Percentiles rank a stretch among this genome's conserved stretches.
phyloP scores from a whole-genome alignment of 2,888 invertebrate species.

The Leptura quadrifasciata region DNA sequence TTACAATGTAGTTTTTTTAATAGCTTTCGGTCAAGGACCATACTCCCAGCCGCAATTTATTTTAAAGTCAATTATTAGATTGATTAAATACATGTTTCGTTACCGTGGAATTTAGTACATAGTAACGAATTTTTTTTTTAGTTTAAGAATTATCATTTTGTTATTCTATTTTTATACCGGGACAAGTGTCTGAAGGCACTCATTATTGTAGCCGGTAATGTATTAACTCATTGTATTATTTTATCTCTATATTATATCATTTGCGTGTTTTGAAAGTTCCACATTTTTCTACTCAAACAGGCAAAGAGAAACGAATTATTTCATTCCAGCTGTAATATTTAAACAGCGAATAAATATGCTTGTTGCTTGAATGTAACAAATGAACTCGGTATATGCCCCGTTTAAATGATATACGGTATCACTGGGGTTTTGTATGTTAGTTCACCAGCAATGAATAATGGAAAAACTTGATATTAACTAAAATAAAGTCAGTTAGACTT shows the following conservation, averaged over 20 bases:
- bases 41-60: too few relatives aligned
- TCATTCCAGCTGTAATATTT: background rate
- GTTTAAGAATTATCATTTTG: background rate
- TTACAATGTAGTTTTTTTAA: too few relatives aligned
- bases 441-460: too few relatives aligned
- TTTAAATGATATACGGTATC: background rate
- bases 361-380: background rate
- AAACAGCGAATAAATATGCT: background rate
- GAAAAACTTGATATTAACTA: too few relatives aligned
- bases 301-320: background rate
- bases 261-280: background rate
- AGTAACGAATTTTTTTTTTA: background rate
- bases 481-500: too few relatives aligned
- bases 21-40: too few relatives aligned
- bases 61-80: too few relatives aligned
- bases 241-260: background rate
- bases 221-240: background rate
- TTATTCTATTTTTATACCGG: background rate
- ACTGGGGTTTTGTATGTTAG: too few relatives aligned
- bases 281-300: background rate
- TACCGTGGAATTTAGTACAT: background rate
- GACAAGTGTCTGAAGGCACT: background rate
- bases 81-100: too few relatives aligned
- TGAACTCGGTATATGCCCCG: background rate
- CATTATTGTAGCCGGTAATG: background rate